Base-by-base conservation (phyloP, 2,113 vertebrate genomes). In the Sakesphorus luctuosus region DNA sequence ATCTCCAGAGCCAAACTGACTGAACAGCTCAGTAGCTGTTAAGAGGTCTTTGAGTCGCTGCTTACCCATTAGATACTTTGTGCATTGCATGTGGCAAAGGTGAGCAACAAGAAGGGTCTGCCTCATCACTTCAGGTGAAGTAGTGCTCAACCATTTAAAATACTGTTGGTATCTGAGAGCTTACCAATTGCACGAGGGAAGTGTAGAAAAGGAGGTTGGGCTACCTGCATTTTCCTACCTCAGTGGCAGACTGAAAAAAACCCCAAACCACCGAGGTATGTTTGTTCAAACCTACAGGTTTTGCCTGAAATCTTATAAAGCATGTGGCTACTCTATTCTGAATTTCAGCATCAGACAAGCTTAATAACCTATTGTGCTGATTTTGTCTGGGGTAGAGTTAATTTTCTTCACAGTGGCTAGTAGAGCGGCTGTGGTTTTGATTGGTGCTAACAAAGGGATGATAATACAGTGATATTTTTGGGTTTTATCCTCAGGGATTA, bases 241-340 rank as follows among this genome's bases (percentile, higher is more conserved):
- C 65, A 75, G n/a, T 25, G 15, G 47, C n/a, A 87, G 18, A 74
- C 8, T 43, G 36, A 52, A 19, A 89, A 61, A 85, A 52, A 11
- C 9, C 0, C 0, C 40, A 43, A 43, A 15, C 7, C 47, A 33
- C 11, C 9, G 19, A 67, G 7, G 4, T 38, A 18, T 50, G 43
- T 49, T 74, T 84, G 43, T 71, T 93, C 63, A 87, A 87, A 69
- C 26, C 43, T 58, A 31, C 3, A 29, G 23, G 5, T 72, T 89
- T 95, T 56, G 28, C 56, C 36, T 82, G 65, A 90, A 84, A 18
- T 63, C 36, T 75, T 82, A 40, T 44, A 35, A 79, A 78, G 29
- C 11, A 47, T 17, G 7, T 1, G 8, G 13, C 21, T 78, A 13
- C 25, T 17, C 46, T 71, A 18, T 35, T 62, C 46, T 2, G 3